Conservation (phyloP, 2,797 vertebrate species). For the Australoheros facetus region DNA sequence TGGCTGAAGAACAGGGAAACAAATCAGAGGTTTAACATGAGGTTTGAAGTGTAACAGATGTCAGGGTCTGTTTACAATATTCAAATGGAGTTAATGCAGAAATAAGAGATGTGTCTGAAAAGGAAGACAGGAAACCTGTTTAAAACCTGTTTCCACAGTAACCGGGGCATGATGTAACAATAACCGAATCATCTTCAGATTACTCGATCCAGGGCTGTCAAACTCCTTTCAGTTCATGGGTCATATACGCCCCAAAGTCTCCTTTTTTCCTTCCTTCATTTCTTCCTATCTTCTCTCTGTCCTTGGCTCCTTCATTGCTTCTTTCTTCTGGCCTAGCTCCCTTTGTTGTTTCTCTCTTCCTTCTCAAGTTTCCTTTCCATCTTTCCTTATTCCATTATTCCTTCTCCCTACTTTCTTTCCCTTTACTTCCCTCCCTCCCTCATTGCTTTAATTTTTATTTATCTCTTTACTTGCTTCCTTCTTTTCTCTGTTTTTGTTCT, state of each 20-base stretch:
- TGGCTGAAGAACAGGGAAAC: fast-evolving
- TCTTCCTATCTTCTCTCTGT: background rate
- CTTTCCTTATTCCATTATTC: background rate
- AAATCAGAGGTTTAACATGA: background rate
- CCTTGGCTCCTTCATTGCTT: background rate
- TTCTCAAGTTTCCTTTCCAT: background rate
- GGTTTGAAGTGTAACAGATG: background rate
- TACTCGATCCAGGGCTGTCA: fast-evolving
- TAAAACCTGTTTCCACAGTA: background rate
- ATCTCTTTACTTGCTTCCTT: background rate
- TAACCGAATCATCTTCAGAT: fast-evolving
- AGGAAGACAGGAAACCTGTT: background rate
- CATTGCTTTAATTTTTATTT: fast-evolving
- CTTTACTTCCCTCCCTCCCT: too few relatives aligned
- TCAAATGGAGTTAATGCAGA: background rate
- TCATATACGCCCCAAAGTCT: too few relatives aligned
- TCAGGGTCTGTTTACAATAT: background rate
- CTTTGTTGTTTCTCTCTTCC: background rate
- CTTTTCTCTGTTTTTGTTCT: background rate
- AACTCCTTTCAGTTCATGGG: background rate
- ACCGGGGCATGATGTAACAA: background rate
- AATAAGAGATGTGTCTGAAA: background rate
- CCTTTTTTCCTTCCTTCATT: background rate
- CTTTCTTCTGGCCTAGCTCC: background rate
- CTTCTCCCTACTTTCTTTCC: background rate